A percentile compares a stretch with the other conserved stretches of the same genome.
phyloP scores from a whole-genome alignment of 2,888 invertebrate species.

The Papilio gigon region DNA sequence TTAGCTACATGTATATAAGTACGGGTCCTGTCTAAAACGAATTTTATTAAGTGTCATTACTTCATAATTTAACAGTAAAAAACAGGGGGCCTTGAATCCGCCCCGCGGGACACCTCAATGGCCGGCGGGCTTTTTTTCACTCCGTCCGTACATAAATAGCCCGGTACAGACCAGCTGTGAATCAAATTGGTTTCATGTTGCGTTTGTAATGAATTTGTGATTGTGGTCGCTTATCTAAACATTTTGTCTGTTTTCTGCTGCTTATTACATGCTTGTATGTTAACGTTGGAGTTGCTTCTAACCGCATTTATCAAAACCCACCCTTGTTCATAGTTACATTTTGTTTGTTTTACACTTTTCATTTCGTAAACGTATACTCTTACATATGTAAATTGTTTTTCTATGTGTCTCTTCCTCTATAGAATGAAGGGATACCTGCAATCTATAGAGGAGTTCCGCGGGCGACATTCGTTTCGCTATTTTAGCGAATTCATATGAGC shows the following conservation, averaged over 20 bases:
- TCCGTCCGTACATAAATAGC: slow-evolving; percentile 62
- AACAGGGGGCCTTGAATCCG: slow-evolving; percentile 57
- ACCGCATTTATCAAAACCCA: slow-evolving; percentile 8
- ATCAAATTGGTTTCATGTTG: slow-evolving; percentile 74
- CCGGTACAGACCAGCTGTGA: slow-evolving; percentile 75
- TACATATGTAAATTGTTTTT: no score
- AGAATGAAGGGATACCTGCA: no score
- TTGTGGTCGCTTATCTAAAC: slow-evolving; percentile 52
- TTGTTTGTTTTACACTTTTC: not conserved
- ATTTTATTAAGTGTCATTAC: slow-evolving; percentile 77
- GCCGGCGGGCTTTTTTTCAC: slow-evolving; percentile 58
- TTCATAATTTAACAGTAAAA: slow-evolving; percentile 68
- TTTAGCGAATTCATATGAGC: no score
- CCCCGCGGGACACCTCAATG: slow-evolving; percentile 64
- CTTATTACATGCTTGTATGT: slow-evolving; percentile 47
- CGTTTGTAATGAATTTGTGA: slow-evolving; percentile 72
- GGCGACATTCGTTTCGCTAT: no score
- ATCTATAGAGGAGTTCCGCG: no score
- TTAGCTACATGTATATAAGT: slow-evolving; percentile 6
- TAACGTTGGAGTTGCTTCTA: slow-evolving; percentile 27
- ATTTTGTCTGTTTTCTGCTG: slow-evolving; percentile 50
- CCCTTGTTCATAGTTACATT: not conserved
- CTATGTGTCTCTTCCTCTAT: no score
- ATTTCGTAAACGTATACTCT: no score
- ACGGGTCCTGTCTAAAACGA: slow-evolving; percentile 48